phyloP scores from a whole-genome alignment of 2,797 vertebrate species.

The Cryptoblepharus egeriae region DNA sequence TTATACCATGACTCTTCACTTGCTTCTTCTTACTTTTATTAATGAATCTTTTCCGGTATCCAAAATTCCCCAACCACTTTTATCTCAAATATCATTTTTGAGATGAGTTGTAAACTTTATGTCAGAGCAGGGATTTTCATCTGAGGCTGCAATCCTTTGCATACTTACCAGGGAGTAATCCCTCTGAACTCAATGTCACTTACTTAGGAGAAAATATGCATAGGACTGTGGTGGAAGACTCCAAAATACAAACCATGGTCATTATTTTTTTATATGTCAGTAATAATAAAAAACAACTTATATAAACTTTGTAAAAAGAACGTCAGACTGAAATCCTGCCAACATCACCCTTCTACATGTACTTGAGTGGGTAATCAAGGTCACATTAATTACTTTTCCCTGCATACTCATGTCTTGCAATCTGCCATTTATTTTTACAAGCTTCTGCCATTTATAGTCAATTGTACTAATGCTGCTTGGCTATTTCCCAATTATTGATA shows the following conservation, averaged over 20 bases:
- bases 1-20: background rate
- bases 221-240: too few relatives aligned
- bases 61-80: background rate
- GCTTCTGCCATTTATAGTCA: background rate
- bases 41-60: background rate
- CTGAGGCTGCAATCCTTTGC: too few relatives aligned
- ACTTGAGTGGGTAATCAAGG: background rate
- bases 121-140: background rate
- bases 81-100: background rate
- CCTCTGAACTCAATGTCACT: too few relatives aligned
- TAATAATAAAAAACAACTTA: background rate
- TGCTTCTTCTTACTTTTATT: background rate
- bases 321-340: background rate
- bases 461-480: background rate
- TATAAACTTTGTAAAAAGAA: background rate
- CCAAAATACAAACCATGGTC: background rate
- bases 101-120: background rate
- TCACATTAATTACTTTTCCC: conserved; percentile 12
- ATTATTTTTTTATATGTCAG: background rate
- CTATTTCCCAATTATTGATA: conserved; percentile 6
- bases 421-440: conserved; percentile 7
- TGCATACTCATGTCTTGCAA: conserved; percentile 13
- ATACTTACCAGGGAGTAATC: too few relatives aligned
- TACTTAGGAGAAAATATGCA: too few relatives aligned
- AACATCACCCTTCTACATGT: background rate